These are phyloP conservation scores for Todiramphus chloris DNA, from an alignment of 2,113 vertebrate species.

Conservation along the genomic window DNA sequence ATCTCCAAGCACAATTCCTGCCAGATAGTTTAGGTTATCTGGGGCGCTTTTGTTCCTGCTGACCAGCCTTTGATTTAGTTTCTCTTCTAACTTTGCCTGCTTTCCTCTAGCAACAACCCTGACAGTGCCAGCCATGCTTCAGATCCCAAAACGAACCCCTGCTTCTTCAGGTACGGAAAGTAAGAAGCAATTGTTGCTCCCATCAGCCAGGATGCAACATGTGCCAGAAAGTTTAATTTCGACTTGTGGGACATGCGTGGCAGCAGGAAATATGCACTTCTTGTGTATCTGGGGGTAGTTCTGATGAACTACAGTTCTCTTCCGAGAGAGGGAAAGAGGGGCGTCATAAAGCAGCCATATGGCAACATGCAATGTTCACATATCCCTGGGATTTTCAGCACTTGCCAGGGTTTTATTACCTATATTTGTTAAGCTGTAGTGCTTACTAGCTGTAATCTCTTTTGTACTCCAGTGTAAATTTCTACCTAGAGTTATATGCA, in stretches of 20 bases:
- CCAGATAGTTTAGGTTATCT: not conserved
- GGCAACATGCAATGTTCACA: not conserved
- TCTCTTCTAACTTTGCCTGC: not conserved
- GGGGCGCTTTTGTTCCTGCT: not conserved
- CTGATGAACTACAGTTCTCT: not conserved
- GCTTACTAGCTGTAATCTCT: not conserved
- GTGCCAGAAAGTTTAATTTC: not conserved
- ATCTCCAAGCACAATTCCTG: not conserved
- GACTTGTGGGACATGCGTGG: not conserved
- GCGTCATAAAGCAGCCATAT: not conserved
- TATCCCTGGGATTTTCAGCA: not conserved
- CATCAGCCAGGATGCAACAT: not conserved
- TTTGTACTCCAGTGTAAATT: not conserved
- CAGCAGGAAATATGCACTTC: not conserved
- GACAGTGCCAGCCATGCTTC: not conserved
- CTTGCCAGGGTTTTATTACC: not conserved
- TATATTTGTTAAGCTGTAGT: not conserved
- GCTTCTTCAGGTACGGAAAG: not conserved
- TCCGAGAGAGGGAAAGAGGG: not conserved
- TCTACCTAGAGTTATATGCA: not conserved
- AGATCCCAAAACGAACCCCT: not conserved
- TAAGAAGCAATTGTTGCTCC: not conserved
- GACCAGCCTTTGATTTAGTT: not conserved
- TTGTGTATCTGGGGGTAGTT: not conserved
- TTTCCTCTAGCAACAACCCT: not conserved